Percentiles rank a stretch among this genome's conserved stretches.
Evolutionary conservation across 2,888 invertebrate genomes (phyloP).

Genomic region (Lasioglossum lativentre): DNA sequence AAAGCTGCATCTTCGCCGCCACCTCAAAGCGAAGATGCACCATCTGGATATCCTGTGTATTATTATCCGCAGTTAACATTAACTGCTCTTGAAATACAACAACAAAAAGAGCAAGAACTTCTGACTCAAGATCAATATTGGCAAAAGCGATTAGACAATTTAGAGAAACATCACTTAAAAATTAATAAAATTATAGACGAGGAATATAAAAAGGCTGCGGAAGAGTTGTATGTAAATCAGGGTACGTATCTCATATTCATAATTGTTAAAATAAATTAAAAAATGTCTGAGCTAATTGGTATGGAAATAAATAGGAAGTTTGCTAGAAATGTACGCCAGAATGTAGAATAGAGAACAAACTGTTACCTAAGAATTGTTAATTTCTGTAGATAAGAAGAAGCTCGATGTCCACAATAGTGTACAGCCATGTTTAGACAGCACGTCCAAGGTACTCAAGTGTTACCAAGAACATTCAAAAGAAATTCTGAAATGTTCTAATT

Average conservation of each 20-base stretch:
- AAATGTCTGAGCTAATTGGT: neutral
- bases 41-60: conserved; percentile 50
- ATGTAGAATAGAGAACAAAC: neutral
- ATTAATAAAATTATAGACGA: conserved; percentile 87
- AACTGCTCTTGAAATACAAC: conserved; percentile 83
- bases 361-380: neutral
- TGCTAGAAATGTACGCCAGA: neutral
- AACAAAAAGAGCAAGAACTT: conserved; percentile 87
- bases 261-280: neutral
- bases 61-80: conserved; percentile 78
- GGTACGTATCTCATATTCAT: conserved; percentile 37
- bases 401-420: conserved; percentile 42
- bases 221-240: conserved; percentile 57
- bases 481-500: conserved; percentile 87
- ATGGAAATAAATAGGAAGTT: neutral
- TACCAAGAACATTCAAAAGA: conserved; percentile 87
- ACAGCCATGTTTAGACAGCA: conserved; percentile 86
- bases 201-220: conserved; percentile 87
- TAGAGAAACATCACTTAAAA: conserved; percentile 86
- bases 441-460: conserved; percentile 87
- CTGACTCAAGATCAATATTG: conserved; percentile 87
- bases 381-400: conserved; percentile 46
- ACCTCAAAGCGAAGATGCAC: conserved; percentile 23
- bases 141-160: conserved; percentile 86
- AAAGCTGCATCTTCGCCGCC: conserved; percentile 16